Evolutionary conservation across 2,888 invertebrate species (phyloP).

Genomic region (Parapristionchus giblindavisi): DNA sequence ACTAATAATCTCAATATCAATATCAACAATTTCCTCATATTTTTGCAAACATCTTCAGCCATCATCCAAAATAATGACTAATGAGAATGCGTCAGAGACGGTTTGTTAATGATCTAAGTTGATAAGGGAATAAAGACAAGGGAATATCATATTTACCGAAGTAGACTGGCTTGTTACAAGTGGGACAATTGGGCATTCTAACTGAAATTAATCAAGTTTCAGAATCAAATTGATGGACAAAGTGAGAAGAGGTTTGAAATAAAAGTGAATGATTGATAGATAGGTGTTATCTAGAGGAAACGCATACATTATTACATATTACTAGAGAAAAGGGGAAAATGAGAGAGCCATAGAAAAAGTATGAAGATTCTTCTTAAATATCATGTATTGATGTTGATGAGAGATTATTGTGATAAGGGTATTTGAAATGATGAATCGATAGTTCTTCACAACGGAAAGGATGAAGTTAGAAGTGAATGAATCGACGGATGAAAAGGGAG

Average conservation of each 20-base stretch:
- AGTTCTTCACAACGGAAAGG: too few species aligned
- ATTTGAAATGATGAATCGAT: too few species aligned
- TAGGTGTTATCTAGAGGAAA: too few species aligned
- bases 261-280: neutral
- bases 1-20: too few species aligned
- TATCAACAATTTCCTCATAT: neutral
- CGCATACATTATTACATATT: too few species aligned
- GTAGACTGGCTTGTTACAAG: slow-evolving; percentile 42
- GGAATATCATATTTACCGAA: slow-evolving; percentile 36
- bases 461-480: slow-evolving; percentile 13
- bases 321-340: neutral
- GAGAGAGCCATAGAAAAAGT: slow-evolving; percentile 11
- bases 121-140: neutral
- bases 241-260: neutral
- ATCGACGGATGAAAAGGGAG: slow-evolving; percentile 6
- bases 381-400: too few species aligned
- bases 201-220: slow-evolving; percentile 7
- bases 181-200: slow-evolving; percentile 42
- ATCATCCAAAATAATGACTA: too few species aligned
- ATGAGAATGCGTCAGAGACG: too few species aligned
- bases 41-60: neutral
- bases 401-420: too few species aligned
- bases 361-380: too few species aligned
- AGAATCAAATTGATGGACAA: neutral
- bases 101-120: neutral